Evolutionary conservation across 2,888 invertebrate species (phyloP).

Genomic region (Sarcophaga caerulescens): DNA sequence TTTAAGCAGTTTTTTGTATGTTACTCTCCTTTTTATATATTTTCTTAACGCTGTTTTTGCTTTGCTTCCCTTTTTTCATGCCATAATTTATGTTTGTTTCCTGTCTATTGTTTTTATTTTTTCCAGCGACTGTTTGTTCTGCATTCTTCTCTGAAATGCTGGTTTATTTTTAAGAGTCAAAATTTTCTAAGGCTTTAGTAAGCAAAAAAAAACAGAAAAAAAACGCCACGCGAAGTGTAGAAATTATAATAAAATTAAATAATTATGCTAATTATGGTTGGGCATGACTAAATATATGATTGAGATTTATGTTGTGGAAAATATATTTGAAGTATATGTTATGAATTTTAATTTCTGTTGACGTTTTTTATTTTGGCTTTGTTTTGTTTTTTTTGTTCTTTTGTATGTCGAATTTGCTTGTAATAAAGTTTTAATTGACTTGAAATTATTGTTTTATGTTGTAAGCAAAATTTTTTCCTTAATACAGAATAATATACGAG

Average conservation of each 20-base stretch:
- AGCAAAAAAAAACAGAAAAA: not conserved
- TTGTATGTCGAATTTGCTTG: not conserved
- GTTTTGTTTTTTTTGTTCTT: not conserved
- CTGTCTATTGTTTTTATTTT: not conserved
- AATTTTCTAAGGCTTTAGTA: constrained; percentile 1
- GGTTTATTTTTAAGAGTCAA: not conserved
- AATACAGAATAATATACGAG: too few species aligned
- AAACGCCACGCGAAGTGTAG: too few species aligned
- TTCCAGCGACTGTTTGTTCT: not conserved
- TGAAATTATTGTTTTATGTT: not conserved
- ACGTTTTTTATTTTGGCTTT: not conserved
- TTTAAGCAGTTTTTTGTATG: too few species aligned
- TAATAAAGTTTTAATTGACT: not conserved
- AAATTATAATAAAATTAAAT: constrained; percentile 1
- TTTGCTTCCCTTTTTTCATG: not conserved
- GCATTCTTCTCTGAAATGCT: not conserved
- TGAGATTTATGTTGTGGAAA: constrained; percentile 2
- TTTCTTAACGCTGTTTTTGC: too few species aligned
- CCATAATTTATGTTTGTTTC: constrained; percentile 19
- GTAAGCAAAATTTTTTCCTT: not conserved
- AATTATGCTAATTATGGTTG: constrained; percentile 23
- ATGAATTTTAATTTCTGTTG: constrained; percentile 4
- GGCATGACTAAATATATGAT: not conserved
- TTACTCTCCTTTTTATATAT: too few species aligned
- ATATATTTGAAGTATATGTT: not conserved